phyloP scores from a whole-genome alignment of 92 coral and sea anemone species.

The Phenganax marumi region DNA sequence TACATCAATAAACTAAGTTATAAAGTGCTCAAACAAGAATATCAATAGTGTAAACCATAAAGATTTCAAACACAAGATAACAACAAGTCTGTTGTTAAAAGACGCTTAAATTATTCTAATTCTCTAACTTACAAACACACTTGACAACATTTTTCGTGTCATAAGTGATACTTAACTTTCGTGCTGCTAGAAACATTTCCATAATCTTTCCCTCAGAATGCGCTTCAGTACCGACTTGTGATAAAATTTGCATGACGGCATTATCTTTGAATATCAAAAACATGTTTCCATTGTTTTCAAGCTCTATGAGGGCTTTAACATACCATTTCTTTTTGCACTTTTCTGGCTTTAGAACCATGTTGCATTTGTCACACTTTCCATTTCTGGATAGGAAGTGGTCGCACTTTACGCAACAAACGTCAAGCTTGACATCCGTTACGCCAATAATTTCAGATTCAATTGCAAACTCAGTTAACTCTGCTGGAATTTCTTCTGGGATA shows the following conservation, averaged over 20 bases:
- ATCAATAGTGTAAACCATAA: no score
- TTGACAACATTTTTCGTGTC: neutral
- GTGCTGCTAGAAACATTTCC: neutral
- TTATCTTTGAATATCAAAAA: neutral
- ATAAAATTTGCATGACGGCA: neutral
- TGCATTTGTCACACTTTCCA: constrained; percentile 20
- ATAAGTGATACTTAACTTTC: neutral
- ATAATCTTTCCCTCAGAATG: neutral
- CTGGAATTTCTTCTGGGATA: constrained; percentile 11
- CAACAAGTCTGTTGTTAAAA: no score
- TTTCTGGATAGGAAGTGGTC: neutral
- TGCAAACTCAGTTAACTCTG: neutral
- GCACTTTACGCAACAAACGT: constrained; percentile 29
- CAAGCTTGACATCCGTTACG: constrained; percentile 30
- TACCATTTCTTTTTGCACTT: constrained; percentile 34
- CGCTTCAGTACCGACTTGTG: neutral
- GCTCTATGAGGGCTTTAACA: neutral
- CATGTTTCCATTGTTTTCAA: neutral
- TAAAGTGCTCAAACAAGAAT: no score
- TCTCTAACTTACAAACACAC: neutral
- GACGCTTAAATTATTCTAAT: no score
- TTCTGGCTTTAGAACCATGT: constrained; percentile 13
- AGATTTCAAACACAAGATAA: no score
- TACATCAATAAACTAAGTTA: no score
- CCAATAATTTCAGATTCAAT: constrained; percentile 22